Evolutionary conservation across 2,888 invertebrate species (phyloP), one percentile per base, ranked within the genome.

Genomic region (Plusia festucae): DNA sequence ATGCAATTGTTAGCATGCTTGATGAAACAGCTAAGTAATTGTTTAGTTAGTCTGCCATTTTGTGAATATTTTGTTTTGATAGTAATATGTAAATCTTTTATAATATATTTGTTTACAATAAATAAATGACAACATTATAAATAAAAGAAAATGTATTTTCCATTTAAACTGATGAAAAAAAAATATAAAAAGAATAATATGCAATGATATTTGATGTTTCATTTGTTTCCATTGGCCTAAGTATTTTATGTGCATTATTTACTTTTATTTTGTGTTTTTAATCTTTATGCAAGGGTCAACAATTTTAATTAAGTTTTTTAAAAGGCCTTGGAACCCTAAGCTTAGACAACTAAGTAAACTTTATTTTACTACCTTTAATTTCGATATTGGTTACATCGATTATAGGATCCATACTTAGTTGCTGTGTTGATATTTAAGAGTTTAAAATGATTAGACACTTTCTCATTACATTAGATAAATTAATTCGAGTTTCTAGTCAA

Each of bases 51-150:
- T 95, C 95, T 95, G 95, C 95, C 95, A 95, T 94, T 93, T 94
- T 95, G 95, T 95, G 95, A 95, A 95, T 95, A 95, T 94, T 94
- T 95, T 94, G 95, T 95, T 94, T 94, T 94, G 93, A 95, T 95
- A 95, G 94, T 94, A 94, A 94, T 95, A 94, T 95, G 95, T 95
- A 95, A 95, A 95, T 94, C 95, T 95, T 95, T 95, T 95, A 94
- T 95, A 95, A 95, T 94, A 95, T 94, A 95, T 95, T 95, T 95
- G 95, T 94, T 95, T 95, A 95, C 94, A 93, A 93, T 94, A 94
- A 92, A 92, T 93, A 93, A 94, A 95, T 94, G 93, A 95, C 94
- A 95, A 95, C 94, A 94, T 92, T 94, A 94, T 94, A 93, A 95
- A 92, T 94, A 94, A 94, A 93, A 93, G 91, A 94, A 94, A 94